These are phyloP conservation scores for Sipha flava DNA, from an alignment of 1,140 invertebrate species.

Conservation along the genomic window DNA sequence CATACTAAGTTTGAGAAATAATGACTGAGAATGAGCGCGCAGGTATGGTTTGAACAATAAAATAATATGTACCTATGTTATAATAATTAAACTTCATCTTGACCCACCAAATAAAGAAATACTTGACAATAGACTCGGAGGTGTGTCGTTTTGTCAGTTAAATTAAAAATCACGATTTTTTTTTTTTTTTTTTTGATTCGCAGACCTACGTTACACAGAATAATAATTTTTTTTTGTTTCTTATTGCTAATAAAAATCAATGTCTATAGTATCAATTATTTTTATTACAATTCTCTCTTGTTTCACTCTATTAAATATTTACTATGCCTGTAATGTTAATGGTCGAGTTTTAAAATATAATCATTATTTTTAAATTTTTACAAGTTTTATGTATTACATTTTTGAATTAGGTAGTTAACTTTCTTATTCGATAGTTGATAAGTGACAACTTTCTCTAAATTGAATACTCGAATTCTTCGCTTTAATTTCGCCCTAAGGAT, in stretches of 20 bases:
- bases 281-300: neutral
- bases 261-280: neutral
- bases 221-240: neutral
- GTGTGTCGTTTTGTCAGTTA: neutral
- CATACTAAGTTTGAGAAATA: neutral
- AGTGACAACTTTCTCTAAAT: constrained; percentile 25
- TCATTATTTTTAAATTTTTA: neutral
- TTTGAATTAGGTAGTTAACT: neutral
- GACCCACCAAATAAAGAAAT: neutral
- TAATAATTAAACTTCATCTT: neutral
- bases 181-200: neutral
- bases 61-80: neutral
- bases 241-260: neutral
- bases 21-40: neutral
- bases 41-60: neutral
- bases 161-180: neutral
- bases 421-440: neutral
- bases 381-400: neutral
- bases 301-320: neutral
- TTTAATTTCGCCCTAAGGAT: neutral
- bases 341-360: neutral
- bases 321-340: neutral
- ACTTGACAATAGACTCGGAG: neutral
- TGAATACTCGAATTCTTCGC: neutral
- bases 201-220: neutral